Base-by-base conservation (phyloP, 2,797 vertebrate genomes). In the Notoglanidium macrostoma region DNA sequence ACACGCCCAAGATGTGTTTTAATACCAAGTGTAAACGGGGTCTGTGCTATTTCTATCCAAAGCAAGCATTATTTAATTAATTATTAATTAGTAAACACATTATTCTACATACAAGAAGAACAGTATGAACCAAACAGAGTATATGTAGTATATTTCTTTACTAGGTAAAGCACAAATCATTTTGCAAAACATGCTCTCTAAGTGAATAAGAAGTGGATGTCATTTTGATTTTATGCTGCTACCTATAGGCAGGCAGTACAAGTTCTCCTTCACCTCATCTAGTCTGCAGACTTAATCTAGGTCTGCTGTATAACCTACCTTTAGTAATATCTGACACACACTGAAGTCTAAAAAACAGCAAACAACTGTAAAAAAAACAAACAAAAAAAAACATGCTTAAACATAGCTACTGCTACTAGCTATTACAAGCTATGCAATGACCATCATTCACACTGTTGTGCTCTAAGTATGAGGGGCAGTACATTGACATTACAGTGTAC, bases 221-320 rank as follows among this genome's bases (percentile, higher is more conserved):
- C 32, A 59, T 77, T 55, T 55, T 77, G 85, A 87, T 90, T 88
- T 85, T 55, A 35, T 11, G 23, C 68, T 80, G 94, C 93, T 94
- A 94, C 17, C 55, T 15, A 51, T 40, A 46, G 9, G 44, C 17
- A 21, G 63, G 73, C 72, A 35, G 63, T 19, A 23, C 32, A 92
- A 91, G 89, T 88, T 92, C 21, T n/a, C 65, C 19, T 80, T 90
- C 91, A 92, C 91, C 91, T 91, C 85, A 32, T 73, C 74, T 90
- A 90, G 93, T 92, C 86, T 73, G 73, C 61, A 70, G 88, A 91
- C 88, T 93, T 96, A 95, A 95, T 95, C 93, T 93, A 92, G 93
- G 93, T 93, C 94, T 92, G 91, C 44, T 84, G 91, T 89, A 93
- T 95, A 95, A 96, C 95, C 93, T 94, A 92, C 94, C 93, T 95